These are phyloP conservation scores for Tychaedon coryphoeus DNA, from an alignment of 2,113 vertebrate genomes.

Conservation along the genomic window DNA sequence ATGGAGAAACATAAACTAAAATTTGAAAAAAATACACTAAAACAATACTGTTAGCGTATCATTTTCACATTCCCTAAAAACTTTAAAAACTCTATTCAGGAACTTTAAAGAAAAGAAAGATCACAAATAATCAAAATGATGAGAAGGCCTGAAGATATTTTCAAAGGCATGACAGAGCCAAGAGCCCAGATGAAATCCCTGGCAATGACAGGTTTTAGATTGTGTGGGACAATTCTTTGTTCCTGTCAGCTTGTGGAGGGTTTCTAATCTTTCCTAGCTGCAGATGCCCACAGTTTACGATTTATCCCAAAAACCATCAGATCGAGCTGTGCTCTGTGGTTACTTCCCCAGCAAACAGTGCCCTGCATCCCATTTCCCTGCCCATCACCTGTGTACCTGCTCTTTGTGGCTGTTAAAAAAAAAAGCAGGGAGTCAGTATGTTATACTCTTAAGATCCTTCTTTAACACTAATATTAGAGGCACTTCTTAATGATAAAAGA, in stretches of 20 bases:
- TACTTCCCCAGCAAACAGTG: not conserved
- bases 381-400: not conserved
- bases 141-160: conserved; percentile 7
- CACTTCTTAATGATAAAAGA: not conserved
- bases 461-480: not conserved
- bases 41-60: not conserved
- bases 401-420: not conserved
- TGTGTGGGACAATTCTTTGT: not conserved
- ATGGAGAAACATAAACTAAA: not conserved
- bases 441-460: not conserved
- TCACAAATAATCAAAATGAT: conserved; percentile 24
- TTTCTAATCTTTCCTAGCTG: not conserved
- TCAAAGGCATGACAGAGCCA: not conserved
- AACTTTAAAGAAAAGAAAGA: conserved; percentile 34
- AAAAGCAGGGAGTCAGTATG: not conserved
- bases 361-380: not conserved
- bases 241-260: not conserved
- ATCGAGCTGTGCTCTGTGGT: not conserved
- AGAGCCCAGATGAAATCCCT: not conserved
- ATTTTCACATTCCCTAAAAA: conserved; percentile 18
- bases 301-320: not conserved
- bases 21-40: not conserved
- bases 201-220: not conserved
- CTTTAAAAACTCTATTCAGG: not conserved
- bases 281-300: not conserved